These are phyloP conservation scores for Pristionchus arcanus DNA, from an alignment of 2,888 invertebrate species.

Conservation along the genomic window DNA sequence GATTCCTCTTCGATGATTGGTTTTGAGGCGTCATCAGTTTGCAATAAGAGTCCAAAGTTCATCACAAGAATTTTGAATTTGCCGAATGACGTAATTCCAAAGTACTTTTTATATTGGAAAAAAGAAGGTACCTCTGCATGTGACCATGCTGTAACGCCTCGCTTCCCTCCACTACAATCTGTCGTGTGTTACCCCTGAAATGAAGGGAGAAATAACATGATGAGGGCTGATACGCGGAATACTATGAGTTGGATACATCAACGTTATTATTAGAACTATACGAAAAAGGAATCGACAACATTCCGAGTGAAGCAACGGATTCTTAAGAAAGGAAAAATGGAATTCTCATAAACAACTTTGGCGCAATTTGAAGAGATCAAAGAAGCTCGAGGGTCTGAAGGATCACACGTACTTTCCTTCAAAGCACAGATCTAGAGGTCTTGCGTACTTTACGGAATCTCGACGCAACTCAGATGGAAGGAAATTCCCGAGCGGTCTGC, in stretches of 20 bases:
- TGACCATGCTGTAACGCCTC: not conserved
- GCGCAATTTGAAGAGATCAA: not conserved
- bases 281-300: no score
- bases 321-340: no score
- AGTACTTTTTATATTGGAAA: not conserved
- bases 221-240: not conserved
- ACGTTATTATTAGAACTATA: not conserved
- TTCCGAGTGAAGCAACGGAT: no score
- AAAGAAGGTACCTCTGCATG: conserved; percentile 14
- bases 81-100: not conserved
- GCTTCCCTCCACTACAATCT: not conserved
- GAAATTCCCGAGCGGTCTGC: not conserved
- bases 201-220: not conserved
- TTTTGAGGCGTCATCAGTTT: not conserved
- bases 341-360: not conserved
- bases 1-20: not conserved
- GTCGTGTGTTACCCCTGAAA: conserved; percentile 18
- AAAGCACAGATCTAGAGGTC: not conserved
- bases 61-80: no score
- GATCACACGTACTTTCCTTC: not conserved
- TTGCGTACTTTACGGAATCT: conserved; percentile 16
- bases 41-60: not conserved
- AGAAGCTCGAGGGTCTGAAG: not conserved
- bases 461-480: not conserved
- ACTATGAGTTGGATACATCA: not conserved